Percentiles rank a stretch among this genome's conserved stretches.
Evolutionary conservation across 2,888 invertebrate species (phyloP).

Genomic region (Luffia ferchaultella): DNA sequence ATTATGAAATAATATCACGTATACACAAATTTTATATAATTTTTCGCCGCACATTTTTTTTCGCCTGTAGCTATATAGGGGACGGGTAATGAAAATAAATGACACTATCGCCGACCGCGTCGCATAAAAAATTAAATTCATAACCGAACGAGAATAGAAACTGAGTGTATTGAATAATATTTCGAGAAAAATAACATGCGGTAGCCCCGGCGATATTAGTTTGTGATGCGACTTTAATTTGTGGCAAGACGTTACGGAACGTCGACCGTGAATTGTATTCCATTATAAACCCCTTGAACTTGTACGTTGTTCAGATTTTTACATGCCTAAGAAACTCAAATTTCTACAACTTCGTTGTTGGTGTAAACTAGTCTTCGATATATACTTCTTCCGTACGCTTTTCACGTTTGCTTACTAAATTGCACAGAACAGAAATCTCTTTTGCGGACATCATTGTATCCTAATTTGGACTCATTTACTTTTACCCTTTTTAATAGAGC

Average conservation of each 20-base stretch:
- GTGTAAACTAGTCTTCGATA: too few species aligned
- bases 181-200: background rate
- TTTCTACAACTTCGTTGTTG: too few species aligned
- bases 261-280: too few species aligned
- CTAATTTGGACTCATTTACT: too few species aligned
- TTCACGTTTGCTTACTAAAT: too few species aligned
- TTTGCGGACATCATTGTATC: too few species aligned
- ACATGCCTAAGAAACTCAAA: background rate
- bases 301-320: background rate
- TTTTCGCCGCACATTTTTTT: background rate
- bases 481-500: too few species aligned
- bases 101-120: constrained; percentile 41
- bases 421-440: too few species aligned
- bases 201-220: too few species aligned
- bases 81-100: constrained; percentile 58
- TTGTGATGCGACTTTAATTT: background rate
- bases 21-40: background rate
- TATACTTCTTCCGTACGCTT: too few species aligned
- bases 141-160: constrained; percentile 43
- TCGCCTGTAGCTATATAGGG: constrained; percentile 15
- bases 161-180: constrained; percentile 30
- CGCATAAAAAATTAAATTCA: constrained; percentile 56
- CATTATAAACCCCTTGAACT: background rate
- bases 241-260: background rate
- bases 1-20: background rate